Percentiles rank a stretch among this genome's conserved stretches.
Evolutionary conservation across 2,113 vertebrate species (phyloP).

Genomic region (Butorides virescens): DNA sequence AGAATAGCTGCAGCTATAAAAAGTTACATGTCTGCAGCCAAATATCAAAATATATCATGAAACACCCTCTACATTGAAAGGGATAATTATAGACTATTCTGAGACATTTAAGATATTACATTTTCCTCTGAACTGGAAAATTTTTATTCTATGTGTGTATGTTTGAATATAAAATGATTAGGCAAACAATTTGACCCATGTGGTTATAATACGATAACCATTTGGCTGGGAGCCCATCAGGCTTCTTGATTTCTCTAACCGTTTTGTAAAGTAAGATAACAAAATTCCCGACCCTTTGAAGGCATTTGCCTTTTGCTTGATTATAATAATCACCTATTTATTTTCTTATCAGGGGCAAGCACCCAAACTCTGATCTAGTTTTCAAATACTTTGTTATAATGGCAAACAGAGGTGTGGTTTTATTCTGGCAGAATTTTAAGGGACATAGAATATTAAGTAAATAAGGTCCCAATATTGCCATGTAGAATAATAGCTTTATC

Average conservation of each 20-base stretch:
- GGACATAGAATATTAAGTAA: background rate
- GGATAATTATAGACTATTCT: background rate
- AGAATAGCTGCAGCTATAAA: background rate
- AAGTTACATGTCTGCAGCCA: background rate
- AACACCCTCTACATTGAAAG: background rate
- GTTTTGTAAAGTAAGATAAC: slow-evolving; percentile 25
- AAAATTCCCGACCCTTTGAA: background rate
- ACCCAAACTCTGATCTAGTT: slow-evolving; percentile 37
- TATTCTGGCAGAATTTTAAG: background rate
- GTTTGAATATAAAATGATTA: background rate
- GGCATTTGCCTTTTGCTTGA: slow-evolving; percentile 14
- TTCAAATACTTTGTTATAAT: slow-evolving; percentile 17
- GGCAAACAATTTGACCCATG: slow-evolving; percentile 28
- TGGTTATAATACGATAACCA: slow-evolving; percentile 19
- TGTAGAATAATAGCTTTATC: background rate
- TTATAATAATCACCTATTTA: slow-evolving; percentile 27
- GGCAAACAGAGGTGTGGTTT: background rate
- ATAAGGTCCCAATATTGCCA: background rate
- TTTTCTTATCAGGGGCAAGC: slow-evolving; percentile 32
- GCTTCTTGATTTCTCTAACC: slow-evolving; percentile 8
- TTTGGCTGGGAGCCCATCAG: slow-evolving; percentile 16
- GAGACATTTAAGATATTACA: background rate
- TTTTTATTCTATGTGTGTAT: background rate
- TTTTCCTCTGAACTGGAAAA: background rate
- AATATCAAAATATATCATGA: background rate